Evolutionary conservation across 2,113 vertebrate species (phyloP).

Genomic region (Callipepla squamata): DNA sequence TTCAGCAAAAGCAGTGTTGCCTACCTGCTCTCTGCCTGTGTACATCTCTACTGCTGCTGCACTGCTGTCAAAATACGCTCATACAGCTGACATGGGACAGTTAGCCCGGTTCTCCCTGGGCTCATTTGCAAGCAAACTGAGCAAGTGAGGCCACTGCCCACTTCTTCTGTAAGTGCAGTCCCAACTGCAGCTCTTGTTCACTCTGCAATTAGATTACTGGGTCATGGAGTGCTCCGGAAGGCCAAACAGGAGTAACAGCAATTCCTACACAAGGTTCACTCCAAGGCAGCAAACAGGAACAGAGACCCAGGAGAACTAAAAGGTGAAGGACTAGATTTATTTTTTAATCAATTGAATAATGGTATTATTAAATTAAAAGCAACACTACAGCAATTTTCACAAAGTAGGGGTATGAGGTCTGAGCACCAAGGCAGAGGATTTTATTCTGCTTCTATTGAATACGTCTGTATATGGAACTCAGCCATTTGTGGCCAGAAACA

Average conservation of each 20-base stretch:
- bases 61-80: neutral
- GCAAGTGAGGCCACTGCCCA: neutral
- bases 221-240: neutral
- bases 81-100: neutral
- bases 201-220: neutral
- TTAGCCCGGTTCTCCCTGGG: neutral
- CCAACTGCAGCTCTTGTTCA: neutral
- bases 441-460: neutral
- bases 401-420: neutral
- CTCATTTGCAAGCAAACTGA: neutral
- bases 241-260: neutral
- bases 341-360: slow-evolving; percentile 18
- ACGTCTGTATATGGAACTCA: neutral
- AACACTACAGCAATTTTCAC: neutral
- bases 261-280: slow-evolving; percentile 41
- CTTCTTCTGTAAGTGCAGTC: neutral
- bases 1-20: neutral
- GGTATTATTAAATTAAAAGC: slow-evolving; percentile 55
- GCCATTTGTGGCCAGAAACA: neutral
- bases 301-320: slow-evolving; percentile 40
- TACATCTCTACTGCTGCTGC: neutral
- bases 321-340: slow-evolving; percentile 23
- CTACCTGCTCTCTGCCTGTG: neutral
- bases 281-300: slow-evolving; percentile 60
- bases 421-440: neutral